phyloP scores from a whole-genome alignment of 2,797 vertebrate genomes.

The Halcyon leucocephala region DNA sequence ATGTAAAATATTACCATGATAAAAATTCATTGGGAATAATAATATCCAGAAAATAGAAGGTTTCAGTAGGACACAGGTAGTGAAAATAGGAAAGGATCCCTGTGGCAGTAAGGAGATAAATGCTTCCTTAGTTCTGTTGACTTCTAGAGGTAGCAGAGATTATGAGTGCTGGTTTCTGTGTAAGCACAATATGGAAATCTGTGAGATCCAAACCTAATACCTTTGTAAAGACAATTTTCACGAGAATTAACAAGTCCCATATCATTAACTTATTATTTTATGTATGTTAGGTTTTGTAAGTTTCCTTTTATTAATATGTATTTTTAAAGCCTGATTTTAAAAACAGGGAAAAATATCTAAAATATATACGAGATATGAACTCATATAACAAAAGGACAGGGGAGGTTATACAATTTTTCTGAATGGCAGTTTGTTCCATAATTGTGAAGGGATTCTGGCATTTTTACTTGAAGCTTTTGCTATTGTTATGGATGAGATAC shows the following conservation, averaged over 20 bases:
- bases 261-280: background rate
- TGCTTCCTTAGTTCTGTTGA: background rate
- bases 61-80: background rate
- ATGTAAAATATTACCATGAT: background rate
- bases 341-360: background rate
- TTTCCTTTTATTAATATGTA: background rate
- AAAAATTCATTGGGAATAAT: background rate
- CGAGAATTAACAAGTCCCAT: background rate
- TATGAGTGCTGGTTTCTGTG: background rate
- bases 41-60: background rate
- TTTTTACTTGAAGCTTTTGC: constrained; percentile 2
- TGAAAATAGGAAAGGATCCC: background rate
- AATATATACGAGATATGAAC: background rate
- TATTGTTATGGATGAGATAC: background rate
- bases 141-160: background rate
- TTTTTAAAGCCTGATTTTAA: background rate
- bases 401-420: background rate
- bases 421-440: constrained; percentile 3
- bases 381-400: background rate
- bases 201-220: background rate
- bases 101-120: background rate
- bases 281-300: background rate
- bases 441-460: background rate
- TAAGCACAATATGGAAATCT: background rate
- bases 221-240: background rate